A percentile compares a stretch with the other conserved stretches of the same genome.
phyloP scores from a whole-genome alignment of 2,113 vertebrate genomes.

The Alaudala cheleensis region DNA sequence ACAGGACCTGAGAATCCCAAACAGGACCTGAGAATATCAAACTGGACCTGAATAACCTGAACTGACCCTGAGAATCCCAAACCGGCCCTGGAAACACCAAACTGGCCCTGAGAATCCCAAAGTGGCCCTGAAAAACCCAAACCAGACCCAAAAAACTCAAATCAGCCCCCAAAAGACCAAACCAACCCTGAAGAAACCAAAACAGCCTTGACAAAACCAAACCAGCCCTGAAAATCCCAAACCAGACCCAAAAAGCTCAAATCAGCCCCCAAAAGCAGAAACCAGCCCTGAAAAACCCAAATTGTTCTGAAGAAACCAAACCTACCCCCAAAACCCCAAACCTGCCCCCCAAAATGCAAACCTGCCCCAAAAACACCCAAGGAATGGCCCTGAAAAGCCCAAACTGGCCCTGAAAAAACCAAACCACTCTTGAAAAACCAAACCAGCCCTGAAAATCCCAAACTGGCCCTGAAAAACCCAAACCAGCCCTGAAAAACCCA shows the following conservation, averaged over 20 bases:
- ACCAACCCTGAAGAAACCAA: accelerated
- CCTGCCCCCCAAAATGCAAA: too few relatives aligned
- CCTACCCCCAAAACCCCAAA: too few relatives aligned
- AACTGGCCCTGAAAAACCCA: background rate
- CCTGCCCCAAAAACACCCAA: too few relatives aligned
- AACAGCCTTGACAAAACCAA: accelerated
- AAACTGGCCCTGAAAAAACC: too few relatives aligned
- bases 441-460: background rate
- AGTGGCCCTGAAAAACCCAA: accelerated
- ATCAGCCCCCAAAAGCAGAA: too few relatives aligned
- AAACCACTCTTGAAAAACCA: too few relatives aligned
- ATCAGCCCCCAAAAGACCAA: background rate
- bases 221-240: accelerated
- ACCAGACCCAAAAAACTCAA: accelerated
- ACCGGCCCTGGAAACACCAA: accelerated
- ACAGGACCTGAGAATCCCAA: accelerated
- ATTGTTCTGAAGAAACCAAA: too few relatives aligned
- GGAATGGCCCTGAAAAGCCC: too few relatives aligned
- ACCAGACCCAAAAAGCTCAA: accelerated
- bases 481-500: background rate
- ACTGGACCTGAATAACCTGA: too few relatives aligned
- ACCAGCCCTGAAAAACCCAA: too few relatives aligned
- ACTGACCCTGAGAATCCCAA: accelerated
- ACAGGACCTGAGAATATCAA: accelerated
- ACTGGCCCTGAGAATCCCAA: accelerated